These are phyloP conservation scores for Cyphomyrus plagiostoma DNA, from an alignment of 2,113 vertebrate genomes.

Conservation along the genomic window DNA sequence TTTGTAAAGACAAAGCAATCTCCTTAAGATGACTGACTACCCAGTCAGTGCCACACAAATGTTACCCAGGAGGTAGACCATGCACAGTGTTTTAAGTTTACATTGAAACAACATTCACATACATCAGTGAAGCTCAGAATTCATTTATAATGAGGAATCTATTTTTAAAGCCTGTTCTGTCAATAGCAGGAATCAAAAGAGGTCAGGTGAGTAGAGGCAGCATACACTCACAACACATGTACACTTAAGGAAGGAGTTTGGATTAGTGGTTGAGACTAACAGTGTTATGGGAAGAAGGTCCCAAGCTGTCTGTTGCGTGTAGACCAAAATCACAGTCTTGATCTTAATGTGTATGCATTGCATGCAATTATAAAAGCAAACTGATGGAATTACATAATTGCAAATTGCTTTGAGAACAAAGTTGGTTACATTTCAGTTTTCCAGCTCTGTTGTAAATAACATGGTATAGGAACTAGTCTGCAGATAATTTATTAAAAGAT, in stretches of 20 bases:
- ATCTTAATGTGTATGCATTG: background rate
- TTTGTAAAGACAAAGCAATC: background rate
- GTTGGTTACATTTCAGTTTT: background rate
- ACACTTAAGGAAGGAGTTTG: background rate
- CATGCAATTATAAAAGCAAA: background rate
- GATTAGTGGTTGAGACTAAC: background rate
- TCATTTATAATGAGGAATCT: background rate
- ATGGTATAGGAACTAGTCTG: background rate
- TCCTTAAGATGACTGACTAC: background rate
- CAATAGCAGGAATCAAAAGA: background rate
- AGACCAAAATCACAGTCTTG: background rate
- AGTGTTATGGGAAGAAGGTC: background rate
- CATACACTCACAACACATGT: background rate
- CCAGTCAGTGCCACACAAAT: background rate
- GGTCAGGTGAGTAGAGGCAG: background rate
- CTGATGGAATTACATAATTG: background rate
- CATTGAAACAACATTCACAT: background rate
- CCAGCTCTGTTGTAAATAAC: background rate
- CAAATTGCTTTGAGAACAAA: background rate
- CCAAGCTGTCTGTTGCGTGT: background rate
- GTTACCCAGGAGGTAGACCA: background rate
- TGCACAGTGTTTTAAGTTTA: background rate
- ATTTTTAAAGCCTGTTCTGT: background rate
- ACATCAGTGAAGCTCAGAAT: background rate
- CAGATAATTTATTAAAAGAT: background rate